These are phyloP conservation scores for Zaprionus gabonicus DNA, from an alignment of 1,140 invertebrate species.

Conservation along the genomic window DNA sequence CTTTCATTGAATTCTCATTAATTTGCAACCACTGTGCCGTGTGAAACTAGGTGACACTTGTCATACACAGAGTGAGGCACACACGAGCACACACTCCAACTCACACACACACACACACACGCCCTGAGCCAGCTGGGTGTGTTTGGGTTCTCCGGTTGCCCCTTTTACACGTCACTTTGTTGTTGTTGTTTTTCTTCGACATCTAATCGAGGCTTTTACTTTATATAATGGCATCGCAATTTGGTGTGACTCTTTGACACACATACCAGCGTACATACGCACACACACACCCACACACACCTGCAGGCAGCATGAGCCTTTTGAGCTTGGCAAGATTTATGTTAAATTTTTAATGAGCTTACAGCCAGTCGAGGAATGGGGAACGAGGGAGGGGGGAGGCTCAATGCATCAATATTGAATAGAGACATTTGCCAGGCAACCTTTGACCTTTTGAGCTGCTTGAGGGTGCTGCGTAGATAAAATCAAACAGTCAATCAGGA, in stretches of 20 bases:
- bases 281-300: slow-evolving; percentile 13
- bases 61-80: slow-evolving; percentile 34
- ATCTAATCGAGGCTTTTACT: slow-evolving; percentile 66
- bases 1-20: neutral
- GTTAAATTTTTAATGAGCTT: slow-evolving; percentile 68
- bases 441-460: slow-evolving; percentile 59
- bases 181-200: slow-evolving; percentile 29
- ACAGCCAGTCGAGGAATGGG: neutral
- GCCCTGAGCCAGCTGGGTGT: slow-evolving; percentile 49
- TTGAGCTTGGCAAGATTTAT: slow-evolving; percentile 61
- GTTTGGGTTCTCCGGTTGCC: slow-evolving; percentile 47
- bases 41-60: slow-evolving; percentile 62
- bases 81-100: slow-evolving; percentile 6
- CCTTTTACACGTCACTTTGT: slow-evolving; percentile 43
- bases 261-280: slow-evolving; percentile 40
- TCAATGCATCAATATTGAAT: slow-evolving; percentile 66
- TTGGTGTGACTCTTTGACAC: slow-evolving; percentile 70
- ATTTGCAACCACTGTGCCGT: slow-evolving; percentile 42
- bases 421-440: slow-evolving; percentile 55
- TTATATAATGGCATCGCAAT: slow-evolving; percentile 70
- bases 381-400: slow-evolving; percentile 10
- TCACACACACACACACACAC: slow-evolving; percentile 26
- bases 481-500: slow-evolving; percentile 30
- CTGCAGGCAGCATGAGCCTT: neutral
- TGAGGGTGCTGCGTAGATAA: slow-evolving; percentile 34